These are phyloP conservation scores for Thecophora atra DNA, from an alignment of 2,888 invertebrate species.

Conservation along the genomic window DNA sequence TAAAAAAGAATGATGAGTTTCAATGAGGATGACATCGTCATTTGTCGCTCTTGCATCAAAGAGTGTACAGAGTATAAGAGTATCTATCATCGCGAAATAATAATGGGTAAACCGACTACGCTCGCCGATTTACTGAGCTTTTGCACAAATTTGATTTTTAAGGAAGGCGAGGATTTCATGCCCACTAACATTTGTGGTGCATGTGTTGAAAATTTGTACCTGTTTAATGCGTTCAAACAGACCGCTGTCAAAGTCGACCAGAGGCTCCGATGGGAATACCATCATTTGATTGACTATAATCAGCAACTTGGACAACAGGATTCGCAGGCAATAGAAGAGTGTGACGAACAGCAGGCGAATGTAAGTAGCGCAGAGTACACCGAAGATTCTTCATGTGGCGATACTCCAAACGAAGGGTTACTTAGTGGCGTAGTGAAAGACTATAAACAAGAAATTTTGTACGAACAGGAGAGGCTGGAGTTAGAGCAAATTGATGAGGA, in stretches of 20 bases:
- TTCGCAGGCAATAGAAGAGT: background rate
- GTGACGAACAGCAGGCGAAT: background rate
- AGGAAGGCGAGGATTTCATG: conserved; percentile 52
- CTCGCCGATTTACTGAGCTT: conserved; percentile 55
- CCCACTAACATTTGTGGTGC: conserved; percentile 55
- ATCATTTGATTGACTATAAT: conserved; percentile 35
- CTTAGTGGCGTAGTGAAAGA: conserved; percentile 46
- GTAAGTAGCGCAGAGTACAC: background rate
- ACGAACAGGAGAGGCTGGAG: conserved; percentile 41
- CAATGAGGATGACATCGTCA: conserved; percentile 39
- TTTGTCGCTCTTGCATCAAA: conserved; percentile 58
- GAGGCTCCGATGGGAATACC: conserved; percentile 50
- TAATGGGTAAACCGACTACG: conserved; percentile 59
- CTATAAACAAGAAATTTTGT: conserved; percentile 51
- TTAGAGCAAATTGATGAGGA: conserved; percentile 32
- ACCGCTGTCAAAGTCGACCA: conserved; percentile 54
- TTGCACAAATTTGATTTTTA: conserved; percentile 50
- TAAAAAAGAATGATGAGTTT: conserved; percentile 36
- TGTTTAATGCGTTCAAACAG: conserved; percentile 54
- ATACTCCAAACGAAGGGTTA: conserved; percentile 35
- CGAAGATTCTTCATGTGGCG: conserved; percentile 11
- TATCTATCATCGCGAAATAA: conserved; percentile 52
- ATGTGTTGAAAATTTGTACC: conserved; percentile 52
- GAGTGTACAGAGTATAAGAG: conserved; percentile 51
- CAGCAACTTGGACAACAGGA: background rate